A percentile compares a stretch with the other conserved stretches of the same genome.
Conservation (phyloP, 2,888 invertebrate species). For the Chymomyza caudatula region DNA sequence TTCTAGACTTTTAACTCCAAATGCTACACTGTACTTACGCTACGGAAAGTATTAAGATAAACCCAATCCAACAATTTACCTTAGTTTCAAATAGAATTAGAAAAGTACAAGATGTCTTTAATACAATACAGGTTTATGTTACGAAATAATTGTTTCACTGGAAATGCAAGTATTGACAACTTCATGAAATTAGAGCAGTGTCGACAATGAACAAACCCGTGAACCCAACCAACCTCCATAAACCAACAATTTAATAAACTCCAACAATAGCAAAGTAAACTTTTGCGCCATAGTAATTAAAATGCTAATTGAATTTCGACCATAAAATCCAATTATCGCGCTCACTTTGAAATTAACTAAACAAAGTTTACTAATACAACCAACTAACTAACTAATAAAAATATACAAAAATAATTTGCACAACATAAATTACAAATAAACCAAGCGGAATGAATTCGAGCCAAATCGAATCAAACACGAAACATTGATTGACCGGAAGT, state of each 20-base stretch:
- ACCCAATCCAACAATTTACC: too few species aligned
- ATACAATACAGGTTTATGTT: too few species aligned
- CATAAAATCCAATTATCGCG: constrained; percentile 50
- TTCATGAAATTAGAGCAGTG: too few species aligned
- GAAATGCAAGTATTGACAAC: too few species aligned
- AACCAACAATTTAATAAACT: constrained; percentile 2
- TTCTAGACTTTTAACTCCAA: too few species aligned
- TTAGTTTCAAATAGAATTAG: too few species aligned
- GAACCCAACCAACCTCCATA: background rate
- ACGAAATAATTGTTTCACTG: too few species aligned
- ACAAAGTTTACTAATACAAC: constrained; percentile 32
- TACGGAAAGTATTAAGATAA: too few species aligned
- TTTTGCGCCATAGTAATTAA: constrained; percentile 37
- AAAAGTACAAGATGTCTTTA: too few species aligned
- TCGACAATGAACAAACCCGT: too few species aligned
- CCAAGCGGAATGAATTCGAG: constrained; percentile 29
- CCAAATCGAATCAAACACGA: background rate
- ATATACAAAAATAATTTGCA: constrained; percentile 28
- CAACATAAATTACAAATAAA: constrained; percentile 41
- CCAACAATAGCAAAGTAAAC: background rate
- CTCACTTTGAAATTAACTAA: constrained; percentile 23
- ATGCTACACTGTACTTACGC: too few species aligned
- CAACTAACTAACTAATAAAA: background rate
- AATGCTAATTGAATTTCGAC: constrained; percentile 52
- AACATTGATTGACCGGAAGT: background rate